Evolutionary conservation across 2,797 vertebrate species (phyloP), one percentile per base, ranked within the genome.

Genomic region (Mergus octosetaceus): DNA sequence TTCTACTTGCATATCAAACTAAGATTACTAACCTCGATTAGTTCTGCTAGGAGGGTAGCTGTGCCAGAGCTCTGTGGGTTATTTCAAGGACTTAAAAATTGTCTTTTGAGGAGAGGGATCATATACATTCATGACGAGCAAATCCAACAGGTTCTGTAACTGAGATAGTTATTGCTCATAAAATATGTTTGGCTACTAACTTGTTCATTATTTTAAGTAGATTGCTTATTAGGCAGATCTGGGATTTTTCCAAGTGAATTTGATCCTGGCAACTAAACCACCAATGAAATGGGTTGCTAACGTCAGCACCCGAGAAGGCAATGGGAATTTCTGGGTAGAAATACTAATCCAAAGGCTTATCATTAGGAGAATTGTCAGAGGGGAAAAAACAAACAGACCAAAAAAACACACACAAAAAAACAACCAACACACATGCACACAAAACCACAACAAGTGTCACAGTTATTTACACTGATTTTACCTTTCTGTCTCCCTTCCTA

Each of bases 1-100:
- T 96, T 96, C 77, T 94, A 78, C 86, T 95, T 85, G 62, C 71
- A n/a, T 90, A 78, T 94, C 87, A 93, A 91, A 85, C 39, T 72
- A 65, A 91, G 56, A 84, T 81, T 95, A 85, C 54, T 92, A 89
- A 87, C 32, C 56, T 93, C 3, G 10, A 61, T 94, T 73, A 94
- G 60, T 87, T 94, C 54, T 89, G 69, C 66, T 86, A 22, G 4
- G 30, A 82, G 58, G 22, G 51, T 62, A 77, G 41, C 71, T 89
- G 85, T 94, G 68, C 64, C 73, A 88, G 69, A 83, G 57, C 36
- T 94, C 69, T 71, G 22, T 32, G 56, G 71, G 71, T 94, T 94
- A 56, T 66, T 87, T 85, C 73, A 89, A 96, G 85, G 81, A 71
- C 74, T 94, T 88, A 82, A 89, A 86, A 90, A 60, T 22, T 87